These are phyloP conservation scores for Heteromurus nitidus DNA, from an alignment of 2,888 invertebrate species.

Conservation along the genomic window DNA sequence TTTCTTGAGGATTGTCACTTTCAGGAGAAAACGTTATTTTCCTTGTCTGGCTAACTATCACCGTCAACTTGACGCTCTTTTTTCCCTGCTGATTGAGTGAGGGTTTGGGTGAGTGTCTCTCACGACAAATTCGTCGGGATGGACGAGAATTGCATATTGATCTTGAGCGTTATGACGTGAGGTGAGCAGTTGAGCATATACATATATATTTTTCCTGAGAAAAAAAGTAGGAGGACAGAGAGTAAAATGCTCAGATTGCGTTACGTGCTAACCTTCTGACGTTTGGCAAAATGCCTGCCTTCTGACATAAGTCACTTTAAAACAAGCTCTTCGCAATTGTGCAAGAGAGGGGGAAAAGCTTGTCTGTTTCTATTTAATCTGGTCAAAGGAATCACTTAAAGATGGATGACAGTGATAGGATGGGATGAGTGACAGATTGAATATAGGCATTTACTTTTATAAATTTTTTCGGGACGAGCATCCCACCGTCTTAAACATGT, in stretches of 20 bases:
- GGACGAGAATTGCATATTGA: neutral
- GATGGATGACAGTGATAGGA: conserved; percentile 3
- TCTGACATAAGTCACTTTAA: conserved; percentile 20
- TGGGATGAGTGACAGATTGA: conserved; percentile 12
- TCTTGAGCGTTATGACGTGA: neutral
- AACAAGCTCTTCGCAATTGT: neutral
- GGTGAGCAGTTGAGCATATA: neutral
- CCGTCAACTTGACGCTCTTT: conserved; percentile 23
- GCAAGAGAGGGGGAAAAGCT: neutral
- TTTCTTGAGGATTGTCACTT: conserved; percentile 56
- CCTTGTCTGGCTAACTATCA: conserved; percentile 31
- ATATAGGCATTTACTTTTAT: neutral
- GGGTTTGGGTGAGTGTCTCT: too few species aligned
- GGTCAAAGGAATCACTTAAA: too few species aligned
- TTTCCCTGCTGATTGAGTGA: neutral
- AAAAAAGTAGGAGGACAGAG: too few species aligned
- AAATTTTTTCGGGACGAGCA: neutral
- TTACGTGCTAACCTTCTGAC: conserved; percentile 9
- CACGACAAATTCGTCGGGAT: too few species aligned
- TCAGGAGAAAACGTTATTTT: conserved; percentile 42
- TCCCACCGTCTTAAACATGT: neutral
- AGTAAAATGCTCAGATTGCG: too few species aligned
- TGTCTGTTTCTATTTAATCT: too few species aligned
- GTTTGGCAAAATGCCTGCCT: conserved; percentile 38
- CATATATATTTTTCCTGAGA: too few species aligned